Percentiles rank a stretch among this genome's conserved stretches.
Conservation (phyloP, 1,140 invertebrate species). For the Camponotus vicinus region DNA sequence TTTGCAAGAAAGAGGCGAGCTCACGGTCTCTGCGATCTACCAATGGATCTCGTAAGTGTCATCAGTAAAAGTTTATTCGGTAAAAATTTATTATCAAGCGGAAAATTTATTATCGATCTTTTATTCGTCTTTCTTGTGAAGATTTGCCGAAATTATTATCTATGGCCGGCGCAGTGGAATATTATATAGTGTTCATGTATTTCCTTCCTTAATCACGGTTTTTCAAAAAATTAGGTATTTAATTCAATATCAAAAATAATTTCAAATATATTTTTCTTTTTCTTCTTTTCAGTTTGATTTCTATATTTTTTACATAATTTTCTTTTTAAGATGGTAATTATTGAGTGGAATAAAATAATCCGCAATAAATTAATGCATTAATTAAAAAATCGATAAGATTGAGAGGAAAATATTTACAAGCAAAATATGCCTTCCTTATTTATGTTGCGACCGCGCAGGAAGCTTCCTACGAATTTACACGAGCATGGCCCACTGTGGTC, state of each 20-base stretch:
- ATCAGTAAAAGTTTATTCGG: neutral
- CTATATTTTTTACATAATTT: neutral
- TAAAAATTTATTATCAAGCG: neutral
- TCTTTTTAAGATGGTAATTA: neutral
- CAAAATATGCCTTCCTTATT: conserved; percentile 2
- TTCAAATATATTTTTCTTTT: neutral
- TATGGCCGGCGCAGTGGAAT: neutral
- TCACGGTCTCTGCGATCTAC: conserved; percentile 96
- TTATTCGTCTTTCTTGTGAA: neutral
- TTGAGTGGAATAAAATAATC: neutral
- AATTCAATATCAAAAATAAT: neutral
- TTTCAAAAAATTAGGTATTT: neutral
- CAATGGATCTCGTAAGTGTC: conserved; percentile 96
- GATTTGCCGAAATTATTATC: neutral
- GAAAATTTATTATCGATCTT: neutral
- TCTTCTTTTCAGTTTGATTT: neutral
- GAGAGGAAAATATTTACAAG: conserved; percentile 15
- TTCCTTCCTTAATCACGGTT: conserved; percentile 9
- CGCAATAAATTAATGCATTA: neutral
- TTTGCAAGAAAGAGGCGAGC: conserved; percentile 92
- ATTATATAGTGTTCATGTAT: neutral
- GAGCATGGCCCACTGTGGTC: neutral
- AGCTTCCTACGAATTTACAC: conserved; percentile 47
- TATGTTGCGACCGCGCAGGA: conserved; percentile 13
- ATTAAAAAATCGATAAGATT: conserved; percentile 6